These are phyloP conservation scores for Alethe castanea DNA, from an alignment of 2,113 vertebrate genomes.

Conservation along the genomic window DNA sequence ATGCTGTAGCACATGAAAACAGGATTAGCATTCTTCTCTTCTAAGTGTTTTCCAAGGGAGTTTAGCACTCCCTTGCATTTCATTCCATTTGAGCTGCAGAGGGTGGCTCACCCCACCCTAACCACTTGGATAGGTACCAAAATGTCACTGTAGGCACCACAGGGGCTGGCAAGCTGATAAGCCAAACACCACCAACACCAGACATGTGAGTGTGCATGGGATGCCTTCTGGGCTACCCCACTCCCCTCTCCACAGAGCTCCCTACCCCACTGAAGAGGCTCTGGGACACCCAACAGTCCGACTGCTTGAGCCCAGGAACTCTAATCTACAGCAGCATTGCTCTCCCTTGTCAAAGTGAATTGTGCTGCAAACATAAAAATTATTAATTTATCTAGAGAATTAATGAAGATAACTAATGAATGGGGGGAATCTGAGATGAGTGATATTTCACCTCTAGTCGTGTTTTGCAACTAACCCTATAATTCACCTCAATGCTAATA, in stretches of 20 bases:
- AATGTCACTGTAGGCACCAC: neutral
- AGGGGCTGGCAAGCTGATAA: neutral
- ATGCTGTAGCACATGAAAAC: neutral
- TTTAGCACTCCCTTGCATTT: neutral
- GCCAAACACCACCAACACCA: neutral
- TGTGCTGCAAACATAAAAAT: neutral
- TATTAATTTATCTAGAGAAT: neutral
- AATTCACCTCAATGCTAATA: neutral
- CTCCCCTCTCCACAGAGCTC: neutral
- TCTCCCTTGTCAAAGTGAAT: neutral
- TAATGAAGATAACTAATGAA: neutral
- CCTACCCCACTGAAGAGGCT: neutral
- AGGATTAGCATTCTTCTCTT: neutral
- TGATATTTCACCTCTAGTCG: neutral
- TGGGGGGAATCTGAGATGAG: neutral
- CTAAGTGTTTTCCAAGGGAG: neutral
- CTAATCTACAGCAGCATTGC: neutral
- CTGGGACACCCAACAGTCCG: neutral
- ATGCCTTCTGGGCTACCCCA: neutral
- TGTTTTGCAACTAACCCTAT: neutral
- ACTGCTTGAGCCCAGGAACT: neutral
- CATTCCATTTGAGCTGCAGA: neutral
- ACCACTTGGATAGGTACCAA: neutral
- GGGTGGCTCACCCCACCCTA: neutral
- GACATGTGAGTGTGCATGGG: neutral